phyloP scores from a whole-genome alignment of 23 tunicate genomes.

The Trididemnum miniatum region DNA sequence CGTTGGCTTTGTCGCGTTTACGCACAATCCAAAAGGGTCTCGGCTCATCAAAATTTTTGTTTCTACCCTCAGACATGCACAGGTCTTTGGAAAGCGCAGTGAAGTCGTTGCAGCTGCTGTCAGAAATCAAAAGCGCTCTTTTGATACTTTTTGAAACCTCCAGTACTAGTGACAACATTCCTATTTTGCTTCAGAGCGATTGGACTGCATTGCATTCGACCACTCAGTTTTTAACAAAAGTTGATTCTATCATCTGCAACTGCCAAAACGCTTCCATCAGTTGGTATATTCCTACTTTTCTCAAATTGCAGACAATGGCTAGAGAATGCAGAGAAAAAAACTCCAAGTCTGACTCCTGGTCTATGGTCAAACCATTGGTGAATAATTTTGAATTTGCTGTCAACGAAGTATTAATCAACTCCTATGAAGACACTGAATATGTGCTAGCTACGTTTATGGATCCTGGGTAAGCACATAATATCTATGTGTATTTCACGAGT shows the following conservation, averaged over 20 bases:
- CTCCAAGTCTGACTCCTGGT: not conserved
- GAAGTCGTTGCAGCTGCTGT: not conserved
- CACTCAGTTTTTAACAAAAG: not conserved
- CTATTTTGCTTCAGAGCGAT: not conserved
- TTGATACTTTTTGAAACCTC: slow-evolving; percentile 16
- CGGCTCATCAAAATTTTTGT: not conserved
- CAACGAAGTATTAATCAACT: not conserved
- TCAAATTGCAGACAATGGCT: not conserved
- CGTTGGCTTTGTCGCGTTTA: slow-evolving; percentile 2
- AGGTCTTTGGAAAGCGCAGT: not conserved
- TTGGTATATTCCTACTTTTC: not conserved
- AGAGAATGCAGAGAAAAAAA: not conserved
- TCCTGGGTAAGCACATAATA: slow-evolving; percentile 14
- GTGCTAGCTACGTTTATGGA: slow-evolving; percentile 17
- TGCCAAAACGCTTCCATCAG: slow-evolving; percentile 1
- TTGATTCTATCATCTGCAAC: not conserved
- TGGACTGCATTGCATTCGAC: not conserved
- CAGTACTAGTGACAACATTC: not conserved
- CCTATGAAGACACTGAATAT: not conserved
- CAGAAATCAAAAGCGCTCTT: not conserved
- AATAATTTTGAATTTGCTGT: not conserved
- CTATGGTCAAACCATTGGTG: slow-evolving; percentile 4
- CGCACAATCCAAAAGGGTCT: not conserved
- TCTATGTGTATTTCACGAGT: too few relatives aligned
- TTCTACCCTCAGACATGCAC: not conserved